Evolutionary conservation across 1,140 invertebrate species (phyloP).

Genomic region (Holcopasites calliopsidis): DNA sequence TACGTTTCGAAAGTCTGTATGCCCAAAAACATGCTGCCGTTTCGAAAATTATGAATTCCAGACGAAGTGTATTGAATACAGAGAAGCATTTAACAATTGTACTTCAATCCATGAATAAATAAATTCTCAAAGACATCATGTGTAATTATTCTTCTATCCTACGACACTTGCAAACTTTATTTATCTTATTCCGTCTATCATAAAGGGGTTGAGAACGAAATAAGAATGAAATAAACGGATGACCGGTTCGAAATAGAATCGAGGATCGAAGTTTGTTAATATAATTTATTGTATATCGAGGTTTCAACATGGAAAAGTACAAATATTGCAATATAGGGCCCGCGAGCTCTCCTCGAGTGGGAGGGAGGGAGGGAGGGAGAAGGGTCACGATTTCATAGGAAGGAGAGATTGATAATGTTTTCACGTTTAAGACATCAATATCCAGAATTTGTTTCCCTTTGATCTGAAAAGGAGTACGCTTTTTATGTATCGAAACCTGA

Average conservation of each 20-base stretch:
- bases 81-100: not conserved
- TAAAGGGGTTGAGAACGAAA: no score
- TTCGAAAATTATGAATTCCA: not conserved
- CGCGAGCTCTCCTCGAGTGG: constrained; percentile 78
- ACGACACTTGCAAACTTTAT: no score
- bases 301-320: constrained; percentile 81
- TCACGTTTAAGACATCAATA: constrained; percentile 48
- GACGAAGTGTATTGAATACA: not conserved
- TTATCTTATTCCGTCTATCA: no score
- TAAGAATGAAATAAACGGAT: not conserved
- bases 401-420: not conserved
- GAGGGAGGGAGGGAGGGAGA: constrained; percentile 73
- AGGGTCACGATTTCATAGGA: constrained; percentile 54
- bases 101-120: constrained; percentile 19
- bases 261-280: constrained; percentile 80
- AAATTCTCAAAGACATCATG: not conserved
- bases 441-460: constrained; percentile 10
- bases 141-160: no score
- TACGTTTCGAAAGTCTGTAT: not conserved
- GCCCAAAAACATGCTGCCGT: not conserved
- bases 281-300: constrained; percentile 81
- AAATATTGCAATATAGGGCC: constrained; percentile 81
- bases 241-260: not conserved
- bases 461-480: constrained; percentile 37
- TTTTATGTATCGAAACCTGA: constrained; percentile 46